A percentile compares a stretch with the other conserved stretches of the same genome.
These are phyloP conservation scores for Selenia dentaria DNA, from an alignment of 2,888 invertebrate genomes.

Conservation along the genomic window DNA sequence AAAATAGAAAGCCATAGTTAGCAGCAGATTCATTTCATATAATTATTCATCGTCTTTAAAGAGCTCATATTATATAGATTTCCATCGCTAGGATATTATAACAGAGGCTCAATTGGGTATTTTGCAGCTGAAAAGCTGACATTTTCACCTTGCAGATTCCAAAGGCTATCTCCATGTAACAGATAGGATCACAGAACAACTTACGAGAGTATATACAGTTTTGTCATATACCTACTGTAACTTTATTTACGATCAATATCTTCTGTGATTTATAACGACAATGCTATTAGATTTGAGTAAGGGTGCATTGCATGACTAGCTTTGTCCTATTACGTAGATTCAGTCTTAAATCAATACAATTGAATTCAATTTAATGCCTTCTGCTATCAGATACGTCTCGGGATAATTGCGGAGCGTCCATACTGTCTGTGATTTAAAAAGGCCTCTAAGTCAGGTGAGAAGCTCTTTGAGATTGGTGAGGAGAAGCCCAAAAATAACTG, in stretches of 20 bases:
- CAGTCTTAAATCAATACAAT: slow-evolving; percentile 26
- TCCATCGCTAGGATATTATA: too few relatives aligned
- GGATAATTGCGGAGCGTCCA: slow-evolving; percentile 1
- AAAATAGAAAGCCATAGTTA: too few relatives aligned
- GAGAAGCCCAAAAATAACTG: too few relatives aligned
- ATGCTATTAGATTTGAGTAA: slow-evolving; percentile 59
- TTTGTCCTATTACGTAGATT: slow-evolving; percentile 42
- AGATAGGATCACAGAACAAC: slow-evolving; percentile 37
- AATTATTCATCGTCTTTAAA: too few relatives aligned
- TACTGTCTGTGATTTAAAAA: neutral
- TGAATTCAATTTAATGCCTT: slow-evolving; percentile 24
- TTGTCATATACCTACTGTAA: slow-evolving; percentile 73
- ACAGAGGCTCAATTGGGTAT: too few relatives aligned
- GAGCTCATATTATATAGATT: too few relatives aligned
- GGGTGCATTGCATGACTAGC: slow-evolving; percentile 45
- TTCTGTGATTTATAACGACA: slow-evolving; percentile 68
- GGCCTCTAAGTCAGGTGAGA: neutral
- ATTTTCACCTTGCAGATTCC: slow-evolving; percentile 57
- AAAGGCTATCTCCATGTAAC: slow-evolving; percentile 55
- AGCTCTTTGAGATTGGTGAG: too few relatives aligned
- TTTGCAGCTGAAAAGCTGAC: too few relatives aligned
- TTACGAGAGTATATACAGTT: slow-evolving; percentile 40
- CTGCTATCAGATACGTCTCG: slow-evolving; percentile 20
- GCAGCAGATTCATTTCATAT: too few relatives aligned
- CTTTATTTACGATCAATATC: slow-evolving; percentile 76